A percentile compares a stretch with the other conserved stretches of the same genome.
Evolutionary conservation across 1,140 invertebrate genomes (phyloP).

Genomic region (Dufourea novaeangliae): DNA sequence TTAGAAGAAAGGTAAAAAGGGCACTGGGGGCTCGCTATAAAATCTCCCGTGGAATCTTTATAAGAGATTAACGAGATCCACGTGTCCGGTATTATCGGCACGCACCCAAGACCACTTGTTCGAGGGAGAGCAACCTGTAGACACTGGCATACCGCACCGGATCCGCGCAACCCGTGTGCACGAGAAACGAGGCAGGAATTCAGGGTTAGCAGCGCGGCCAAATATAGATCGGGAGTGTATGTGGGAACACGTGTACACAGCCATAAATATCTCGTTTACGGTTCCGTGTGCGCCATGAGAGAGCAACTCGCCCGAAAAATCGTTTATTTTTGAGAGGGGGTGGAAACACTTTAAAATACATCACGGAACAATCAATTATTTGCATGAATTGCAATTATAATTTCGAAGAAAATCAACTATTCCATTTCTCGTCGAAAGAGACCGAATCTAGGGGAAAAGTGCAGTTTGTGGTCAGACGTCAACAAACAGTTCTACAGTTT

Average conservation of each 20-base stretch:
- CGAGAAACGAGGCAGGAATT: slow-evolving; percentile 57
- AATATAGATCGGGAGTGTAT: slow-evolving; percentile 63
- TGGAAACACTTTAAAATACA: too few species aligned
- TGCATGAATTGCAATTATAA: too few species aligned
- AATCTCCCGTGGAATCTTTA: slow-evolving; percentile 16
- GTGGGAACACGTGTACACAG: slow-evolving; percentile 62
- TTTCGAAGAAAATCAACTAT: neutral
- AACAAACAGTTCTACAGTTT: slow-evolving; percentile 70
- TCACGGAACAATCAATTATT: too few species aligned
- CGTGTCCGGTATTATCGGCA: slow-evolving; percentile 66
- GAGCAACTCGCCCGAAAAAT: neutral
- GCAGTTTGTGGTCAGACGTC: slow-evolving; percentile 57
- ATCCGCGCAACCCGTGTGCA: slow-evolving; percentile 53
- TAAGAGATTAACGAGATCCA: slow-evolving; percentile 60
- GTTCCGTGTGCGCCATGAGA: slow-evolving; percentile 46
- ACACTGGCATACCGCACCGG: slow-evolving; percentile 60
- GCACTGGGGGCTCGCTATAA: neutral
- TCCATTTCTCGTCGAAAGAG: neutral
- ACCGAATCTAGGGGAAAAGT: neutral
- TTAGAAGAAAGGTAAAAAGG: neutral
- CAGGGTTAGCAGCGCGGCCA: slow-evolving; percentile 61
- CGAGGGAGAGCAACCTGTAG: slow-evolving; percentile 62
- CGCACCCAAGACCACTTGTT: slow-evolving; percentile 66
- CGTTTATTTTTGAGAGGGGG: too few species aligned
- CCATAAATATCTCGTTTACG: slow-evolving; percentile 61